Evolutionary conservation across 2,113 vertebrate genomes (phyloP).

Genomic region (Camelus dromedarius): DNA sequence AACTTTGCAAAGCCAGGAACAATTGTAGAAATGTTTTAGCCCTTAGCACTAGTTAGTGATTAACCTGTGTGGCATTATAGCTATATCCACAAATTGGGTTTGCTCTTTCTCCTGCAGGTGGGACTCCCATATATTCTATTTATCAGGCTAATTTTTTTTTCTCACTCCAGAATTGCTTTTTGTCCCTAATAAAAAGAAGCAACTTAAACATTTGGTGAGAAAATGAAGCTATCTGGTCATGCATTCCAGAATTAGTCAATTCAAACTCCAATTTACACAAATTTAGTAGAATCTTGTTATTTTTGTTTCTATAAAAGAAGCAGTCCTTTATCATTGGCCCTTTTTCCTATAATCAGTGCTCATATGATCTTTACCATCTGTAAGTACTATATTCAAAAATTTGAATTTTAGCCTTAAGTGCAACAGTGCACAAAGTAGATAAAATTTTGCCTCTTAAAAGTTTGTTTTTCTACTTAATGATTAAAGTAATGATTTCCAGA

Average conservation of each 20-base stretch:
- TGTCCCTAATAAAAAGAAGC: not conserved
- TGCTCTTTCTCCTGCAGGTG: not conserved
- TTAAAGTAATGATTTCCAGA: slow-evolving; percentile 69
- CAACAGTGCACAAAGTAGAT: slow-evolving; percentile 9
- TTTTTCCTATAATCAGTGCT: slow-evolving; percentile 10
- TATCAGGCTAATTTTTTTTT: not conserved
- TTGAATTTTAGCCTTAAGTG: slow-evolving; percentile 8
- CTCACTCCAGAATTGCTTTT: slow-evolving; percentile 32
- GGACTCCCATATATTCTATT: not conserved
- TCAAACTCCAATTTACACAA: not conserved
- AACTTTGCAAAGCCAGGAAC: not conserved
- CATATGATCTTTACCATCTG: not conserved
- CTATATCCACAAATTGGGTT: not conserved
- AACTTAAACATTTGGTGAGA: slow-evolving; percentile 5
- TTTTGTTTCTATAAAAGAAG: slow-evolving; percentile 62
- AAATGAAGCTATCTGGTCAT: slow-evolving; percentile 28
- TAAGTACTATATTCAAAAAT: slow-evolving; percentile 41
- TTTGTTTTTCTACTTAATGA: not conserved
- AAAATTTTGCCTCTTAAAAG: slow-evolving; percentile 42
- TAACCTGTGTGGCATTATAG: not conserved
- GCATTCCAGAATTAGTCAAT: not conserved
- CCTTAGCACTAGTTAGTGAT: slow-evolving; percentile 13
- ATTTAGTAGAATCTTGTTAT: slow-evolving; percentile 28
- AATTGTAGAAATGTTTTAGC: not conserved
- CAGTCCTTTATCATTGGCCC: slow-evolving; percentile 6